Percentiles rank a stretch among this genome's conserved stretches.
Evolutionary conservation across 2,888 invertebrate genomes (phyloP).

Genomic region (Choristoneura rosaceana): DNA sequence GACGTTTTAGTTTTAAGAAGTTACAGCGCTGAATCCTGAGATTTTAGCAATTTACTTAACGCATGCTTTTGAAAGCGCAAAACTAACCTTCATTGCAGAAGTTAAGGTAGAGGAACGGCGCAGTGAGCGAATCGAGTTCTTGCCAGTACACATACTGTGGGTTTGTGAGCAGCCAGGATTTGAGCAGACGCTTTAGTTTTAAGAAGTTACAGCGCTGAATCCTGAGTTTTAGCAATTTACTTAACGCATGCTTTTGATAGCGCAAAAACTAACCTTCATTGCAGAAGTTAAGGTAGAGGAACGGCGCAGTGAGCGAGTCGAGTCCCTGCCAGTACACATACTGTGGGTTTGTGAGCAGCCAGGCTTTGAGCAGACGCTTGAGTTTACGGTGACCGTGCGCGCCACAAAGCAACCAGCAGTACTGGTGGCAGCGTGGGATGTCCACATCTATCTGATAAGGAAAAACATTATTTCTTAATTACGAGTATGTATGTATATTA

Average conservation of each 20-base stretch:
- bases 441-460: slow-evolving; percentile 96
- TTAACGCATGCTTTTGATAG: no score
- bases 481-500: no score
- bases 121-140: slow-evolving; percentile 98
- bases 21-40: no score
- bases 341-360: slow-evolving; percentile 96
- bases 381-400: slow-evolving; percentile 96
- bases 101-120: slow-evolving; percentile 92
- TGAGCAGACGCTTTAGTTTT: slow-evolving; percentile 95
- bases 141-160: slow-evolving; percentile 99
- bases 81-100: slow-evolving; percentile 71
- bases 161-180: slow-evolving; percentile 98
- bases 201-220: slow-evolving; percentile 53
- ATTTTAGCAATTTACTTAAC: no score
- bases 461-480: no score
- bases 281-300: slow-evolving; percentile 80
- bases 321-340: slow-evolving; percentile 99
- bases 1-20: slow-evolving; percentile 91
- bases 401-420: slow-evolving; percentile 98
- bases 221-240: no score
- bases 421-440: slow-evolving; percentile 99
- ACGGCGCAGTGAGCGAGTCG: slow-evolving; percentile 98
- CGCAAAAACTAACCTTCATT: slow-evolving; percentile 71
- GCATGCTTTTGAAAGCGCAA: no score
- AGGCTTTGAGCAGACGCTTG: slow-evolving; percentile 97